Evolutionary conservation across 2,113 vertebrate genomes (phyloP).

Genomic region (Mastomys natalensis): DNA sequence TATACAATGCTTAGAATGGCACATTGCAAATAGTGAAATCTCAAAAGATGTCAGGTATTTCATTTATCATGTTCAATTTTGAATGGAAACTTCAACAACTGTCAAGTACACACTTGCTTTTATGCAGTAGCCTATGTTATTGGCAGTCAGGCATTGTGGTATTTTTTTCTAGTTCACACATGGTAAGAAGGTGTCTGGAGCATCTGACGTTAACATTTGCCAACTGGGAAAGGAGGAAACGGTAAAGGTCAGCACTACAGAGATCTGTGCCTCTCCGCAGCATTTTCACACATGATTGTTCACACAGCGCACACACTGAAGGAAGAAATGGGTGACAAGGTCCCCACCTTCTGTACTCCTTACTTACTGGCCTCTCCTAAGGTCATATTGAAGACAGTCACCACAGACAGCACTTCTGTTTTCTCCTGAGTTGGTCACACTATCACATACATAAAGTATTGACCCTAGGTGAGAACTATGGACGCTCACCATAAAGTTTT

Average conservation of each 20-base stretch:
- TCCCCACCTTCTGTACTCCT: background rate
- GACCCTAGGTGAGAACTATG: background rate
- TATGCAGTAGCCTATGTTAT: background rate
- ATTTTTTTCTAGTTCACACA: background rate
- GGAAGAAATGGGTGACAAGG: background rate
- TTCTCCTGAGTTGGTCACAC: background rate
- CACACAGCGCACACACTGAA: background rate
- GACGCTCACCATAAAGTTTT: conserved; percentile 2
- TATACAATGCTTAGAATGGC: background rate
- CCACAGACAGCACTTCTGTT: background rate
- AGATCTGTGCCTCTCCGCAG: background rate
- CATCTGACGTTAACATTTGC: conserved; percentile 56
- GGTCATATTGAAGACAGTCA: background rate
- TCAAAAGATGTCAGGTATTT: background rate
- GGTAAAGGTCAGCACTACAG: conserved; percentile 54
- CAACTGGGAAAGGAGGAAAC: background rate
- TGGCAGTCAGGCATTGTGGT: background rate
- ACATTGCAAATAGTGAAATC: background rate
- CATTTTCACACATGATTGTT: conserved; percentile 7
- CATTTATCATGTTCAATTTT: conserved; percentile 35
- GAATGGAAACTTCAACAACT: background rate
- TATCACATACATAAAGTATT: conserved; percentile 1
- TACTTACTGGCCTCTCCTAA: background rate
- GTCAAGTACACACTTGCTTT: background rate
- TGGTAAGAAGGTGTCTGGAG: background rate